A percentile compares a stretch with the other conserved stretches of the same genome.
Conservation (phyloP, 2,113 vertebrate species). For the Nesogale talazaci region DNA sequence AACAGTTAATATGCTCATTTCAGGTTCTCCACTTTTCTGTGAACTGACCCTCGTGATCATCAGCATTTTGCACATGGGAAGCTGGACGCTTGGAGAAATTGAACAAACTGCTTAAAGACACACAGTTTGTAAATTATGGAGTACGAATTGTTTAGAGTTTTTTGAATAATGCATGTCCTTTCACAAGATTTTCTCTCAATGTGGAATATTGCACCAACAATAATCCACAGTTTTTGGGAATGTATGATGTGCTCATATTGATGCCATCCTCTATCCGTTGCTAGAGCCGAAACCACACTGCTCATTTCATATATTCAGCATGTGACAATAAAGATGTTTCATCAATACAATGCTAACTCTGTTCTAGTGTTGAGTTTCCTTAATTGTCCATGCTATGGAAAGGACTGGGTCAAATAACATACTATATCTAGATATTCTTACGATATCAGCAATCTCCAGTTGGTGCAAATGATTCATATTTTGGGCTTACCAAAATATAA, state of each 20-base stretch:
- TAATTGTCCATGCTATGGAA: not conserved
- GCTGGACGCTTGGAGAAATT: constrained; percentile 25
- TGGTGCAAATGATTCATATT: not conserved
- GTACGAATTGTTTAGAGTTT: constrained; percentile 51
- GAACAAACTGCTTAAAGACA: constrained; percentile 12
- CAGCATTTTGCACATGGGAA: not conserved
- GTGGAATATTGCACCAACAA: not conserved
- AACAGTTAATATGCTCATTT: not conserved
- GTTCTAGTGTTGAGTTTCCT: not conserved
- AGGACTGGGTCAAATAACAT: not conserved
- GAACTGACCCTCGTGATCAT: not conserved
- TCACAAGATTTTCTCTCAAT: not conserved
- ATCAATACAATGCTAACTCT: not conserved
- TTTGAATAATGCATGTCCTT: not conserved
- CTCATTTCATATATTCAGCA: fast-evolving
- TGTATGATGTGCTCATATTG: not conserved
- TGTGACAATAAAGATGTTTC: not conserved
- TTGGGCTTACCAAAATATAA: not conserved
- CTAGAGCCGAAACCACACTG: not conserved
- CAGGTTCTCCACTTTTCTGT: not conserved
- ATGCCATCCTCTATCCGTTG: not conserved
- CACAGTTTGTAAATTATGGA: constrained; percentile 27
- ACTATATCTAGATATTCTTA: not conserved
- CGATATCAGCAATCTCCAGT: not conserved
- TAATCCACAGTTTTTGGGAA: not conserved